Conservation (phyloP, 1,140 invertebrate species). For the Venturia canescens region DNA sequence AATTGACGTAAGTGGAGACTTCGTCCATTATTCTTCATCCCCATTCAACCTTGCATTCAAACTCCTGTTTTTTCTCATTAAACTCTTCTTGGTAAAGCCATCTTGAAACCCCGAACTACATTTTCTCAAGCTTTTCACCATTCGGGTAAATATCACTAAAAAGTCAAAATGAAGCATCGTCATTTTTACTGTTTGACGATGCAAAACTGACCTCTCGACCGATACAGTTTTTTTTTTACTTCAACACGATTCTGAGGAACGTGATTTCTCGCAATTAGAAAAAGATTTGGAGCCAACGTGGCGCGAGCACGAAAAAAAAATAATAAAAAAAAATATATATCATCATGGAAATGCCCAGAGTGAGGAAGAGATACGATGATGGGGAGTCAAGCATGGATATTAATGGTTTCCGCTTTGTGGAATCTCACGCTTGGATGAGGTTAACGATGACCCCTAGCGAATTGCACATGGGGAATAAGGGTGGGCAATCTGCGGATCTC, state of each 20-base stretch:
- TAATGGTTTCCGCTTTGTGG: slow-evolving; percentile 46
- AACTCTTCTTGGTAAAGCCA: background rate
- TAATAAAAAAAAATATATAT: slow-evolving; percentile 1
- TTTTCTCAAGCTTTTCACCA: background rate
- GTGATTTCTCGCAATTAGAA: slow-evolving; percentile 35
- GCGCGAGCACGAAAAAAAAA: background rate
- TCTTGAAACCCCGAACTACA: too few relatives aligned
- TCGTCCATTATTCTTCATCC: slow-evolving; percentile 12
- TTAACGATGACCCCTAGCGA: slow-evolving; percentile 38
- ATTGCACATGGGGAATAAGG: background rate
- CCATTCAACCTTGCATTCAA: slow-evolving; percentile 9
- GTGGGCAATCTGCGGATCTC: slow-evolving; percentile 41
- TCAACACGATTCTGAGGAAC: background rate
- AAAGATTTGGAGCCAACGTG: slow-evolving; percentile 9
- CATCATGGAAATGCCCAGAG: background rate
- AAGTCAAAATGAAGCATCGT: background rate
- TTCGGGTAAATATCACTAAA: background rate
- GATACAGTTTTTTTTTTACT: background rate
- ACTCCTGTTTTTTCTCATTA: slow-evolving; percentile 7
- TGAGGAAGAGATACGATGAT: slow-evolving; percentile 37
- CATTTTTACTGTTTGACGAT: background rate
- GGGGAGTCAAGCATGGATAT: slow-evolving; percentile 45
- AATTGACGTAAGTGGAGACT: slow-evolving; percentile 11
- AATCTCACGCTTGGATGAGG: slow-evolving; percentile 37
- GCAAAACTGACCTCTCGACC: background rate